Percentiles rank a stretch among this genome's conserved stretches.
phyloP scores from a whole-genome alignment of 2,888 invertebrate species.

The Mycalesis mineus region DNA sequence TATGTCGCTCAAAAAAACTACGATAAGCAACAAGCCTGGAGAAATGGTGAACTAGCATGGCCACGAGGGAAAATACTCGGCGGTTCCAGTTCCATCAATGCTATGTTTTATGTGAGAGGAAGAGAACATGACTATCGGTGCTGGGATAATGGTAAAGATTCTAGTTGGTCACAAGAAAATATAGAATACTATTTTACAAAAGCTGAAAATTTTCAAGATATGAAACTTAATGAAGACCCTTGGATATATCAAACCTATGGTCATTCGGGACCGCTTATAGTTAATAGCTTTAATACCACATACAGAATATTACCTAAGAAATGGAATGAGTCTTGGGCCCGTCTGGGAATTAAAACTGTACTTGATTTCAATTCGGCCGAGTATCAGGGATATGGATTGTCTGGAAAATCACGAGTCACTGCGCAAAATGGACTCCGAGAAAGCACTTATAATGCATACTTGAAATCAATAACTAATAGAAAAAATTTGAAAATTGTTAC shows the following conservation, averaged over 20 bases:
- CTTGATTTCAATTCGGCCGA: constrained; percentile 58
- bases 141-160: constrained; percentile 75
- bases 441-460: constrained; percentile 70
- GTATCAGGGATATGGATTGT: constrained; percentile 49
- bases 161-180: constrained; percentile 74
- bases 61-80: constrained; percentile 81
- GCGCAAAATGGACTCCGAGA: constrained; percentile 64
- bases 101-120: constrained; percentile 77
- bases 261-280: constrained; percentile 57
- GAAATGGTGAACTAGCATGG: constrained; percentile 58
- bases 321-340: constrained; percentile 54
- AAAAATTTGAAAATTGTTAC: constrained; percentile 59
- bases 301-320: constrained; percentile 43
- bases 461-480: constrained; percentile 43
- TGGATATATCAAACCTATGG: constrained; percentile 49
- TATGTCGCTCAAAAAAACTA: constrained; percentile 88
- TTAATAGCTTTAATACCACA: constrained; percentile 65
- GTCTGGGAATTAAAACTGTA: constrained; percentile 58
- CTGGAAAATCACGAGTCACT: constrained; percentile 64
- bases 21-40: constrained; percentile 81
- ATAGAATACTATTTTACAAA: constrained; percentile 71
- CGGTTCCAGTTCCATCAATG: constrained; percentile 76
- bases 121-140: constrained; percentile 65
- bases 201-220: constrained; percentile 66
- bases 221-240: constrained; percentile 34